Conservation (phyloP, 2,797 vertebrate genomes). For the Labroides dimidiatus region DNA sequence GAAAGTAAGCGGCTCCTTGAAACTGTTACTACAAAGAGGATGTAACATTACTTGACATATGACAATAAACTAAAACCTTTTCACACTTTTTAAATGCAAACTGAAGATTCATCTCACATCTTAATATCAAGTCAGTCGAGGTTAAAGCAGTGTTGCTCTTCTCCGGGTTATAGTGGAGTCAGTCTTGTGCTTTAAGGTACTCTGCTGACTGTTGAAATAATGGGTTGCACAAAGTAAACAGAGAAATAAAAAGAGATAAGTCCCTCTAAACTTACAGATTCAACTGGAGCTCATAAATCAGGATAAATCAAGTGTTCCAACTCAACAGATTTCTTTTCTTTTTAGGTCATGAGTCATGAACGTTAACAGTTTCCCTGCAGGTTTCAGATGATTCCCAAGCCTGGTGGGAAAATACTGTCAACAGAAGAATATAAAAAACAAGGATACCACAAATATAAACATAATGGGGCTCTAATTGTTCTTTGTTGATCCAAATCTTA, state of each 20-base stretch:
- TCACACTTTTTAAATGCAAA: too few species aligned
- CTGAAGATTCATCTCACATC: too few species aligned
- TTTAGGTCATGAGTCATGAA: too few species aligned
- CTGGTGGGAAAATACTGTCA: too few species aligned
- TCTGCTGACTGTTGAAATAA: background rate
- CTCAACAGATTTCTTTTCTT: background rate
- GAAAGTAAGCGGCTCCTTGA: background rate
- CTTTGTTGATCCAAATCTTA: too few species aligned
- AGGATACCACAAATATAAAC: too few species aligned
- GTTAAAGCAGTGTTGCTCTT: background rate
- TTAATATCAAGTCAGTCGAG: background rate
- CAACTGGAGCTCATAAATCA: background rate
- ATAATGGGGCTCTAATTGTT: too few species aligned
- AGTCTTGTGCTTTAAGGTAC: background rate
- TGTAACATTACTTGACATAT: too few species aligned
- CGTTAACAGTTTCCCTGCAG: too few species aligned
- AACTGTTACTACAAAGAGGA: background rate
- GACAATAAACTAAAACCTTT: too few species aligned
- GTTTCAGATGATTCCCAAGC: too few species aligned
- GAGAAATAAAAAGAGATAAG: background rate
- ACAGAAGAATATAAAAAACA: too few species aligned
- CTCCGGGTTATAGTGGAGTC: background rate
- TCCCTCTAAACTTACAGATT: background rate
- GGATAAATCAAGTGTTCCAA: background rate
- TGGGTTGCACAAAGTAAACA: background rate